Conservation (phyloP, 2,888 invertebrate genomes). For the Invenusta paracnida region DNA sequence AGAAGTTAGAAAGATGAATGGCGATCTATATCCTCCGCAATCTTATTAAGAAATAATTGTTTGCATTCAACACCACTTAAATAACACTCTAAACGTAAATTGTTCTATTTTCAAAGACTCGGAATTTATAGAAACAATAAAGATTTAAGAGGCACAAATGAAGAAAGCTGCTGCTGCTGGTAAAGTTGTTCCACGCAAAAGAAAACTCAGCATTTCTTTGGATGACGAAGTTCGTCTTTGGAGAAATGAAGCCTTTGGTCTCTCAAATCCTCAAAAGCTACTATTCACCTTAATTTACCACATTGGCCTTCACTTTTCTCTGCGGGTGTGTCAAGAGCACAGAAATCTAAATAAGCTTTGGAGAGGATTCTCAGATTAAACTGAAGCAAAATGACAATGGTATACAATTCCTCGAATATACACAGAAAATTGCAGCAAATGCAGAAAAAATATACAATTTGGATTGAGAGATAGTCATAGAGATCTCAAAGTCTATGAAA, state of each 20-base stretch:
- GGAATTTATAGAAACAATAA: not conserved
- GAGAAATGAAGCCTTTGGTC: not conserved
- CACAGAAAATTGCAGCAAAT: not conserved
- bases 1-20: not conserved
- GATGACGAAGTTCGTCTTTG: not conserved
- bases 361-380: not conserved
- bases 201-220: not conserved
- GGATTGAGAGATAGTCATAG: not conserved
- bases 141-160: no score
- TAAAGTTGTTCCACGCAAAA: not conserved
- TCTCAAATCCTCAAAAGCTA: not conserved
- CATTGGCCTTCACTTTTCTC: not conserved
- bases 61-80: not conserved
- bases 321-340: not conserved
- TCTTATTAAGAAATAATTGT: not conserved
- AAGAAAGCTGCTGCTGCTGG: not conserved
- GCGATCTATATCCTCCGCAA: not conserved
- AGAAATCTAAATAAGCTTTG: not conserved
- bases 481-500: not conserved
- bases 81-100: not conserved
- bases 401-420: not conserved
- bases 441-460: not conserved
- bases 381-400: not conserved
- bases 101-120: not conserved
- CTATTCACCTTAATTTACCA: not conserved